Evolutionary conservation across 2,888 invertebrate species (phyloP).

Genomic region (Leucophenga maculata): DNA sequence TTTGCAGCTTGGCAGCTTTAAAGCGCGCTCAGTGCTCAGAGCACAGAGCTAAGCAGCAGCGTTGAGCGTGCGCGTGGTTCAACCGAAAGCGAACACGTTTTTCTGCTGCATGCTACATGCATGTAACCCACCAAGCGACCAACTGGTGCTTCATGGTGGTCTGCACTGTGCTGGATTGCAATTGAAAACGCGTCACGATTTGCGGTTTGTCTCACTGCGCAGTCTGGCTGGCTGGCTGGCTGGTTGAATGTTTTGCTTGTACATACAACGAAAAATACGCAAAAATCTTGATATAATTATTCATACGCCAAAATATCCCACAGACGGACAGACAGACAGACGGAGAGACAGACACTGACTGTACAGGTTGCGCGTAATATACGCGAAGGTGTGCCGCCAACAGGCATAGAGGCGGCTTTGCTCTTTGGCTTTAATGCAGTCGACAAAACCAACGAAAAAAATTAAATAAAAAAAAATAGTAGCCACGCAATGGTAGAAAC

Average conservation of each 20-base stretch:
- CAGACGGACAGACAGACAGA: slow-evolving; percentile 29
- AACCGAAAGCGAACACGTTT: slow-evolving; percentile 11
- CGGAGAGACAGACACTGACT: slow-evolving; percentile 40
- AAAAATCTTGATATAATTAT: slow-evolving; percentile 64
- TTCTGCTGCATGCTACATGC: not conserved
- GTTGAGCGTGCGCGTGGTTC: not conserved
- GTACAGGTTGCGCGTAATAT: slow-evolving; percentile 34
- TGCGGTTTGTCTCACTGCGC: slow-evolving; percentile 14
- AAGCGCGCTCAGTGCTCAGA: too few species aligned
- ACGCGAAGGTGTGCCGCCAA: slow-evolving; percentile 25
- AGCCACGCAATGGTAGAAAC: not conserved
- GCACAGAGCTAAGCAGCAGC: too few species aligned
- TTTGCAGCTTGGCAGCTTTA: not conserved
- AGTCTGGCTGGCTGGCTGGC: not conserved
- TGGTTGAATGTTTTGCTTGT: not conserved
- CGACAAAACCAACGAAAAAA: too few species aligned
- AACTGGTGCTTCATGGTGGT: slow-evolving; percentile 6
- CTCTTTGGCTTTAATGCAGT: not conserved
- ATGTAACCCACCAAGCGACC: too few species aligned
- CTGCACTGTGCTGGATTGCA: slow-evolving; percentile 6
- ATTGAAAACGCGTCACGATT: slow-evolving; percentile 17
- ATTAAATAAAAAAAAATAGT: too few species aligned
- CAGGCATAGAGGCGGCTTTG: slow-evolving; percentile 5
- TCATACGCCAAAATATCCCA: slow-evolving; percentile 43
- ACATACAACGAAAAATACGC: slow-evolving; percentile 11